Evolutionary conservation across 2,888 invertebrate species (phyloP), one percentile per base, ranked within the genome.

Genomic region (Melolontha melolontha): DNA sequence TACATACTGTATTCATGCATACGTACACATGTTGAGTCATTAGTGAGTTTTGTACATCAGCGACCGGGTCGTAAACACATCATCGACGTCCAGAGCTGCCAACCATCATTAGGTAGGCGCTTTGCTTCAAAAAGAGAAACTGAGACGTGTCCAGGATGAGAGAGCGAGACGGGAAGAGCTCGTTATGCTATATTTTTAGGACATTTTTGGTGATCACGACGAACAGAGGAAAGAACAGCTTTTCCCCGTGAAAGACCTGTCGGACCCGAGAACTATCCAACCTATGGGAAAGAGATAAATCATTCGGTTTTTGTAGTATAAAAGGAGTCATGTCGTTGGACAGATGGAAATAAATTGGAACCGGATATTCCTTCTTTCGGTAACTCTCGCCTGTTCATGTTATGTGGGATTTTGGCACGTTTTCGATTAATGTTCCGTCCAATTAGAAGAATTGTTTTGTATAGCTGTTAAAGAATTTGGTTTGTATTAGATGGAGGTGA

Each of bases 1-100:
- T 34, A 29, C n/a, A 14, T 51, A 34, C 39, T 34, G 52, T 14
- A 40, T 40, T 40, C 17, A 40, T 75, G 39, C 34, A 40, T 40
- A 66, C 74, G 77, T 79, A 81, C 80, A 81, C 77, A 80, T 80
- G 80, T 81, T 76, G 79, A 78, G 78, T 80, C 79, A 81, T 81
- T 81, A 81, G 80, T 77, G 74, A 76, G 77, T 76, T 79, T 74
- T 76, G 79, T 81, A 80, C 78, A 79, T 81, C 81, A 81, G 73
- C 81, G 77, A 71, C 77, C 75, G 78, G 78, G 78, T 80, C 81
- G 80, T 81, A 81, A 81, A 81, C 79, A 79, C 78, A 79, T 81
- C 81, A 79, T 75, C 78, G 77, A 73, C 74, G 72, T 71, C 72
- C 74, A 74, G 70, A 72, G 59, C 75, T 79, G 73, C 75, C 75